A percentile compares a stretch with the other conserved stretches of the same genome.
These are phyloP conservation scores for Thripadectes ignobilis DNA, from an alignment of 2,797 vertebrate genomes.

Conservation along the genomic window DNA sequence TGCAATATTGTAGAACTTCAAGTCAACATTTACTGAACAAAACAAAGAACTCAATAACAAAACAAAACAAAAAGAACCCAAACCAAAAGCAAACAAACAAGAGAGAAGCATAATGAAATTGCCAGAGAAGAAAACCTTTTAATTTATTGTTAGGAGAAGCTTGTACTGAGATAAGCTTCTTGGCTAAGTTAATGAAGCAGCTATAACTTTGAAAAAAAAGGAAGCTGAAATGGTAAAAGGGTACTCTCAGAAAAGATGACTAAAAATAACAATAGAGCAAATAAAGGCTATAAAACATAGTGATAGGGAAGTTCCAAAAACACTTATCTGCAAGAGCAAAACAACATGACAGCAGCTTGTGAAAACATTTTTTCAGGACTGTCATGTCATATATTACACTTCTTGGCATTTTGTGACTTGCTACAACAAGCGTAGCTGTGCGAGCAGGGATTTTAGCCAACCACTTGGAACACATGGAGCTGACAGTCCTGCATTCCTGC, in stretches of 20 bases:
- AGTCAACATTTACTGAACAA: background rate
- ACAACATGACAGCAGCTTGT: conserved; percentile 38
- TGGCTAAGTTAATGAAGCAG: background rate
- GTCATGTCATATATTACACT: background rate
- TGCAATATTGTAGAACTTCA: background rate
- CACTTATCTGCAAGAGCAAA: conserved; percentile 41
- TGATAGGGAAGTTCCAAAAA: conserved; percentile 25
- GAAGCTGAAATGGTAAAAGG: conserved; percentile 14
- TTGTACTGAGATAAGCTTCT: background rate
- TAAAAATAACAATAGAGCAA: conserved; percentile 54
- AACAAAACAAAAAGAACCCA: background rate
- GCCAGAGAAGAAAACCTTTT: background rate
- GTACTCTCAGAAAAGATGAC: background rate
- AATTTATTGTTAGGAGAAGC: conserved; percentile 16
- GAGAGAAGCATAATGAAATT: background rate
- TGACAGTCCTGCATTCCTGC: background rate
- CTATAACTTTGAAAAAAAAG: background rate
- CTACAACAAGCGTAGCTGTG: background rate
- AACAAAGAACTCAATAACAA: background rate
- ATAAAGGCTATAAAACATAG: conserved; percentile 22
- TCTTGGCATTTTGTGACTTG: background rate
- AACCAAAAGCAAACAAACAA: too few species aligned
- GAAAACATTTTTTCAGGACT: conserved; percentile 41
- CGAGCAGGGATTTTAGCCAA: background rate
- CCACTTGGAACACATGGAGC: accelerated